Conservation (phyloP, 2,888 invertebrate genomes). For the Deilephila elpenor region DNA sequence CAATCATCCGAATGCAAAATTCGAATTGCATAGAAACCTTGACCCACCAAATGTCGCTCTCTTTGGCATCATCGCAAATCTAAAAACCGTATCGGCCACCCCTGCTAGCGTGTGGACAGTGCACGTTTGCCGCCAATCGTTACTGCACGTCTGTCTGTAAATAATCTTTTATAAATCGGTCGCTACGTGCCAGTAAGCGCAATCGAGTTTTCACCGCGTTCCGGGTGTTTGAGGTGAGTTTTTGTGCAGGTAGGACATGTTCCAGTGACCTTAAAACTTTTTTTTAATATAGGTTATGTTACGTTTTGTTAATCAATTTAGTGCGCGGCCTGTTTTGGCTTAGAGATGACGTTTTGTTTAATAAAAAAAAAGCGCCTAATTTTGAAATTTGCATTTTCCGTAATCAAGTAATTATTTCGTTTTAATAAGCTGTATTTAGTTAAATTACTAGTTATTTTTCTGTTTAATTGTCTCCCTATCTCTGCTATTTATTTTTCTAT, state of each 20-base stretch:
- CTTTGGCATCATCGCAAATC: constrained; percentile 27
- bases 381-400: too few relatives aligned
- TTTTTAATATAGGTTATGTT: neutral
- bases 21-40: constrained; percentile 7
- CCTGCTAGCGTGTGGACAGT: constrained; percentile 30
- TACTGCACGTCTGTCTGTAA: constrained; percentile 30
- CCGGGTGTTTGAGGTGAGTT: constrained; percentile 28
- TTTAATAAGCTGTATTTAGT: neutral
- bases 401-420: neutral
- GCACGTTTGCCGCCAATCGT: constrained; percentile 28
- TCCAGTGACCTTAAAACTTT: constrained; percentile 12
- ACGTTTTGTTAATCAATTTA: neutral
- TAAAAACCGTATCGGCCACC: constrained; percentile 25
- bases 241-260: constrained; percentile 7
- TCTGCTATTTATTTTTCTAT: neutral
- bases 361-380: neutral
- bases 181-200: constrained; percentile 8
- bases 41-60: constrained; percentile 24
- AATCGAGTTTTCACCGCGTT: constrained; percentile 33
- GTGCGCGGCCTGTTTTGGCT: neutral
- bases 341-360: neutral
- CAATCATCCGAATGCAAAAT: neutral
- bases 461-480: neutral
- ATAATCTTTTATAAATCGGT: constrained; percentile 18
- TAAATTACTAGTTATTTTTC: neutral